Evolutionary conservation across 1,140 invertebrate genomes (phyloP).

Genomic region (Dendrolimus kikuchii): DNA sequence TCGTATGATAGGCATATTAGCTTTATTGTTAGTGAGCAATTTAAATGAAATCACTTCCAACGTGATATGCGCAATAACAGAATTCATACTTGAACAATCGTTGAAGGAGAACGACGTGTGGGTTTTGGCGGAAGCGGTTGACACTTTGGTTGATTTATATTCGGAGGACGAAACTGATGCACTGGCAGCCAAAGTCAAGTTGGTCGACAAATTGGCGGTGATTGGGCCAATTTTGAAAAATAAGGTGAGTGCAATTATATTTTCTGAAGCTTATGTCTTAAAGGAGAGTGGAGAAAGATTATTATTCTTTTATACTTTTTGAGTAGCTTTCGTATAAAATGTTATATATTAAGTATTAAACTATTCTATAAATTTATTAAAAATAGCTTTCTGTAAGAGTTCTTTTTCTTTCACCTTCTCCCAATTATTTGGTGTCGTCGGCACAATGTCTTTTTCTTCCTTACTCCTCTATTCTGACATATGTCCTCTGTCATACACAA

Average conservation of each 20-base stretch:
- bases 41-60: slow-evolving; percentile 42
- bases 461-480: no score
- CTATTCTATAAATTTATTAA: no score
- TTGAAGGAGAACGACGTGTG: slow-evolving; percentile 75
- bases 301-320: no score
- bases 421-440: no score
- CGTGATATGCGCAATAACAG: slow-evolving; percentile 55
- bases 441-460: no score
- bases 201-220: slow-evolving; percentile 74
- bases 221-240: slow-evolving; percentile 76
- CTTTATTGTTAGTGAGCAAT: slow-evolving; percentile 48
- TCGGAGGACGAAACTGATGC: slow-evolving; percentile 82
- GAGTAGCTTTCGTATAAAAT: no score
- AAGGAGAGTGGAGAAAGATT: no score
- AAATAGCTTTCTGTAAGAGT: no score
- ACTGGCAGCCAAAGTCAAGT: slow-evolving; percentile 75
- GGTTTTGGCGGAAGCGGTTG: slow-evolving; percentile 82
- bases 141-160: slow-evolving; percentile 84
- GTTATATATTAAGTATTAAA: no score
- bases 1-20: slow-evolving; percentile 78
- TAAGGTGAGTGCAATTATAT: slow-evolving; percentile 69
- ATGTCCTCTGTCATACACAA: no score
- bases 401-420: no score
- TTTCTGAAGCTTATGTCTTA: not conserved
- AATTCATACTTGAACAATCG: slow-evolving; percentile 72